A percentile compares a stretch with the other conserved stretches of the same genome.
phyloP scores from a whole-genome alignment of 2,888 invertebrate genomes.

The Limnephilus lunatus region DNA sequence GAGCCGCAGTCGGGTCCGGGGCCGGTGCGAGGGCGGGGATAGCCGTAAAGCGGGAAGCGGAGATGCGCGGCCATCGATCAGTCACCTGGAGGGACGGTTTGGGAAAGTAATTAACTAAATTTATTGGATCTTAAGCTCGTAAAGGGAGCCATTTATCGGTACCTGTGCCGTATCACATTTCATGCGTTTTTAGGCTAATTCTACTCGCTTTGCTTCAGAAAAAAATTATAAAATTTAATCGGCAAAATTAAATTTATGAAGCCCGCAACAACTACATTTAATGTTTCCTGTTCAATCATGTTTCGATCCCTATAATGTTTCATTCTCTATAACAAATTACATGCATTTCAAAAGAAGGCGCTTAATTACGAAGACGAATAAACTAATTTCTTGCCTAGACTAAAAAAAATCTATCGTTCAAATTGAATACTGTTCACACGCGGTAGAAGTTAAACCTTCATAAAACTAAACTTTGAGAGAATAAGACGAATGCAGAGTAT shows the following conservation, averaged over 20 bases:
- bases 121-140: slow-evolving; percentile 2
- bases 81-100: neutral
- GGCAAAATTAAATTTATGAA: too few relatives aligned
- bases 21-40: neutral
- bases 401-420: too few relatives aligned
- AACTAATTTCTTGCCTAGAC: too few relatives aligned
- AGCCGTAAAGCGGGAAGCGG: neutral
- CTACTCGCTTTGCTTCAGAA: neutral
- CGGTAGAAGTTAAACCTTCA: too few relatives aligned
- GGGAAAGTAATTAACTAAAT: neutral
- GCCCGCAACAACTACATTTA: too few relatives aligned
- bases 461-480: too few relatives aligned
- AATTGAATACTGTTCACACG: too few relatives aligned
- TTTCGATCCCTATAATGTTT: too few relatives aligned
- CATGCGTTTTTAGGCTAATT: neutral
- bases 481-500: too few relatives aligned
- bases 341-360: neutral
- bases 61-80: neutral
- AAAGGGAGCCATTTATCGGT: neutral
- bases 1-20: neutral
- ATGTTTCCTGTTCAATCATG: too few relatives aligned
- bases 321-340: neutral
- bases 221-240: neutral
- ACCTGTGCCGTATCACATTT: neutral
- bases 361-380: too few relatives aligned